Conservation (phyloP, 2,797 vertebrate genomes). For the Hydrophis major region DNA sequence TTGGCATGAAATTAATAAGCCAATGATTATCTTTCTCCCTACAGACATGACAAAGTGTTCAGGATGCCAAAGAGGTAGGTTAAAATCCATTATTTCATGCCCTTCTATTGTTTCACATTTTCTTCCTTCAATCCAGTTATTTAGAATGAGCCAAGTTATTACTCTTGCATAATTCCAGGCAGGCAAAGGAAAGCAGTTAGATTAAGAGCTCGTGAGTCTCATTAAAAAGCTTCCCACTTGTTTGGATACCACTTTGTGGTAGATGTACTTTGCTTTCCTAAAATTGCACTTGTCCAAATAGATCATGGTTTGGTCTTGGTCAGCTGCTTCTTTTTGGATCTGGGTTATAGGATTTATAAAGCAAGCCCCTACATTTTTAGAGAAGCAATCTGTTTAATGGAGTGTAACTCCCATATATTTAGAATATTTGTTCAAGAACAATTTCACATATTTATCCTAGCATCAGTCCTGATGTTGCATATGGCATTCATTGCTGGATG, state of each 20-base stretch:
- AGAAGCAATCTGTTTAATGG: not conserved
- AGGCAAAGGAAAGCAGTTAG: not conserved
- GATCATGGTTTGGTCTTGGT: not conserved
- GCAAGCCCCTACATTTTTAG: not conserved
- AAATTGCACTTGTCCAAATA: not conserved
- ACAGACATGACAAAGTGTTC: conserved; percentile 83
- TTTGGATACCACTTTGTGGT: not conserved
- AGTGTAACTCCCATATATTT: not conserved
- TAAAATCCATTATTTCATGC: conserved; percentile 32
- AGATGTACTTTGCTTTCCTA: conserved; percentile 7
- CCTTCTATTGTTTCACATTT: conserved; percentile 18
- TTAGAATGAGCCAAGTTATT: conserved; percentile 6
- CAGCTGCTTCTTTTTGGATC: not conserved
- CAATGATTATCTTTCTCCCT: conserved; percentile 49
- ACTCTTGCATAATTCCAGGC: not conserved
- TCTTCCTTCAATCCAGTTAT: not conserved
- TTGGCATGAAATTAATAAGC: conserved; percentile 23
- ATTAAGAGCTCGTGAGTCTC: not conserved
- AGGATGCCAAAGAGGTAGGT: conserved; percentile 88
- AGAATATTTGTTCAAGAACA: not conserved
- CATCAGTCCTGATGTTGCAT: not conserved
- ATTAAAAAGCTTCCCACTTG: not conserved
- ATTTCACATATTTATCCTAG: not conserved
- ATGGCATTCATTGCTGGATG: not conserved
- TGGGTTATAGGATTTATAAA: not conserved